Evolutionary conservation across 2,888 invertebrate genomes (phyloP), one percentile per base, ranked within the genome.

Genomic region (Parochlus steinenii): DNA sequence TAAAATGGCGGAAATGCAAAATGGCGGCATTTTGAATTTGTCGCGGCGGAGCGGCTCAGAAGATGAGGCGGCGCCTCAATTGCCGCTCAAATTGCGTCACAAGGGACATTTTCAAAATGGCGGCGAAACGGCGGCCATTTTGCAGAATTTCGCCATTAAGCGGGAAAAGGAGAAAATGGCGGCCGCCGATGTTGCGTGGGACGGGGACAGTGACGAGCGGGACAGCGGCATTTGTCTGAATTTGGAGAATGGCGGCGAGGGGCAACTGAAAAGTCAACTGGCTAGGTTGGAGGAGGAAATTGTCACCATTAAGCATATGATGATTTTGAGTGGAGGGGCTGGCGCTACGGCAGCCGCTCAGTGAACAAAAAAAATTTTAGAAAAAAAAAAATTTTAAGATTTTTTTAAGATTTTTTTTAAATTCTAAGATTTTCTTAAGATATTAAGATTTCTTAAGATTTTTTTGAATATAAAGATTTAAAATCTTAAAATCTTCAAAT

Each of bases 231-330:
- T 87, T 45, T 86, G 86, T 1, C 14, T 57, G 58, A n/a, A 59
- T 57, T 43, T 47, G 62, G 40, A 48, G 61, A 23, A 56, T 47
- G 3, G 58, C n/a, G n/a, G n/a, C 61, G 22, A 66, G 67, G 32
- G 73, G 41, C 78, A 80, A 54, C 66, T 90, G 10, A 83, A 85
- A 53, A 78, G 78, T 4, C 82, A 92, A 58, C 65, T 93, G 45
- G 83, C 81, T 47, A 71, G 83, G 46, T 70, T 93, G 16, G 87
- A 89, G 22, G 80, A 81, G 2, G 92, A 93, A 60, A 87, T 93
- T 44, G 87, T 85, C 33, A 81, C 78, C 43, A 71, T 93, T 6
- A 86, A 89, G 55, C 77, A 76, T 49, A 73, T 79, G 64, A 72
- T 81, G 64, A 75, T 74, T 41, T 67, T 73, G n/a, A n/a, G n/a